Conservation (phyloP, 30 jellyfish, hydroid and myxozoan species). For the Haliclystus octoradiatus region DNA sequence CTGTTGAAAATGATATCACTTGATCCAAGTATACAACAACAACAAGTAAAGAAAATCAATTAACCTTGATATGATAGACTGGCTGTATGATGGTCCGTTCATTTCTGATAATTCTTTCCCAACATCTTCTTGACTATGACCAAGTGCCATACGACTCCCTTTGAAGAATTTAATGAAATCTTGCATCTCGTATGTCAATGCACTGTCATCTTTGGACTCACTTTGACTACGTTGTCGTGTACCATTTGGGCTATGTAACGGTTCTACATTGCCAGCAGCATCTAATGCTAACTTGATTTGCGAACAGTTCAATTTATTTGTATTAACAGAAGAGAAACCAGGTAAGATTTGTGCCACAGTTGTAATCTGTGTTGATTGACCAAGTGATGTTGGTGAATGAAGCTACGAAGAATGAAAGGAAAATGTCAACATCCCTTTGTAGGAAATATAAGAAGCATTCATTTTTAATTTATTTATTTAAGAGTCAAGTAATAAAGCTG, state of each 20-base stretch:
- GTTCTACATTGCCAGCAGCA: background rate
- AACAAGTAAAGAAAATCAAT: background rate
- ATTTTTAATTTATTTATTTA: too few species aligned
- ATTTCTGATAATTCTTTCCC: constrained; percentile 92
- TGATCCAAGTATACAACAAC: background rate
- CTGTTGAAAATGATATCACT: too few species aligned
- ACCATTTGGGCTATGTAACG: background rate
- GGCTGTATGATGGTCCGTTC: constrained; percentile 98
- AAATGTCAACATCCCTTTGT: too few species aligned
- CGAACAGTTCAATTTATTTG: background rate
- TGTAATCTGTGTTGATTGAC: background rate
- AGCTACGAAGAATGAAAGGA: background rate
- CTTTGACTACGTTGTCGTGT: background rate
- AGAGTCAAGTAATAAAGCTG: too few species aligned
- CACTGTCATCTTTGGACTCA: constrained; percentile 68
- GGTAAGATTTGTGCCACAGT: background rate
- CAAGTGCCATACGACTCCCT: constrained; percentile 69
- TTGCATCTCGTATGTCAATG: constrained; percentile 72
- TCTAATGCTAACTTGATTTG: background rate
- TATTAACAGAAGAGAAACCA: background rate
- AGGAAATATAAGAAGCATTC: too few species aligned
- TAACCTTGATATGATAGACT: constrained; percentile 90
- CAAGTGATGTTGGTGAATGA: background rate
- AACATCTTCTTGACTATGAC: constrained; percentile 94
- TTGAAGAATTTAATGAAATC: constrained; percentile 75